These are phyloP conservation scores for Esperia sulphurella DNA, from an alignment of 2,888 invertebrate species.

Conservation along the genomic window DNA sequence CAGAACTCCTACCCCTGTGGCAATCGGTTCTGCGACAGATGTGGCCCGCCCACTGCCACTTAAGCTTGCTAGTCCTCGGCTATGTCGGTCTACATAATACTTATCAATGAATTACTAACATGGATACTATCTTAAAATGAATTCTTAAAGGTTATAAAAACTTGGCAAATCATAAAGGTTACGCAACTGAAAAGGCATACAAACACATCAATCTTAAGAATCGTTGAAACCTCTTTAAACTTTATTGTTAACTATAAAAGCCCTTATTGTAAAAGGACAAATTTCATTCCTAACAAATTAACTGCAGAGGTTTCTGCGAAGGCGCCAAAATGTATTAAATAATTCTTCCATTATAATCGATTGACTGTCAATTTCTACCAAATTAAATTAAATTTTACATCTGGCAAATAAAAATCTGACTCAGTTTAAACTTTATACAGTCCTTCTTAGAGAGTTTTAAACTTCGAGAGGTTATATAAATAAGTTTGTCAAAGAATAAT, in stretches of 20 bases:
- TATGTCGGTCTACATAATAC: too few species aligned
- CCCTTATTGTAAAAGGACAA: constrained; percentile 11
- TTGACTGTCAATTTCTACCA: constrained; percentile 21
- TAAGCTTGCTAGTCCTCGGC: too few species aligned
- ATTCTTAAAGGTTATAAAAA: too few species aligned
- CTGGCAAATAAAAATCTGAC: constrained; percentile 2
- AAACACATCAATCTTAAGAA: constrained; percentile 15
- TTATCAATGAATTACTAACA: too few species aligned
- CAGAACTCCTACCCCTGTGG: too few species aligned
- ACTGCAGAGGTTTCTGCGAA: constrained; percentile 51
- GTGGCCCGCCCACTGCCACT: too few species aligned
- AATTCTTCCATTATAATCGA: constrained; percentile 44
- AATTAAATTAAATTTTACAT: constrained; percentile 5
- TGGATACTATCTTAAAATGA: too few species aligned
- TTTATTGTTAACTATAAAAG: constrained; percentile 15
- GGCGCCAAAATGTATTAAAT: constrained; percentile 50
- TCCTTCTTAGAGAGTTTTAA: constrained; percentile 3
- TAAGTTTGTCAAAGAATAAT: constrained; percentile 35
- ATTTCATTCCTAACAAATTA: constrained; percentile 66
- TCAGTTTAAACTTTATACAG: constrained; percentile 19
- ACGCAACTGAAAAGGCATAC: neutral
- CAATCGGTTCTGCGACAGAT: too few species aligned
- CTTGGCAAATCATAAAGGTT: neutral
- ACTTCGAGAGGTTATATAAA: constrained; percentile 18
- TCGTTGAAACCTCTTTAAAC: constrained; percentile 14